Percentiles rank a stretch among this genome's conserved stretches.
These are phyloP conservation scores for Brachyopa scutellaris DNA, from an alignment of 2,888 invertebrate genomes.

Conservation along the genomic window DNA sequence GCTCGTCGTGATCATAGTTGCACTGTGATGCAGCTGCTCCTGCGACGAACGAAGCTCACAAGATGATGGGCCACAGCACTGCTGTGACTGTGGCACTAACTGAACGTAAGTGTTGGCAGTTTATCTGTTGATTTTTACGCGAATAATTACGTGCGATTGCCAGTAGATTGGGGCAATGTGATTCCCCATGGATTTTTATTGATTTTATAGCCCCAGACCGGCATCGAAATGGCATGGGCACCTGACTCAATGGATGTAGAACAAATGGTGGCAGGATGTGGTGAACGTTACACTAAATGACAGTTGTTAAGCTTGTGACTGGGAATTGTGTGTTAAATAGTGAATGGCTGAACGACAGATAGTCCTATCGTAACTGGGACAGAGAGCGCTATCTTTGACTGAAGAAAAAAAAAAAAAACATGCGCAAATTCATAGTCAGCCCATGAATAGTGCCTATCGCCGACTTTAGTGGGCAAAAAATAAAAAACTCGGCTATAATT, in stretches of 20 bases:
- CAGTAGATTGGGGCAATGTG: slow-evolving; percentile 6
- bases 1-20: slow-evolving; percentile 37
- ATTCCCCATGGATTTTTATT: slow-evolving; percentile 41
- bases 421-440: too few relatives aligned
- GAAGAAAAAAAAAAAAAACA: too few relatives aligned
- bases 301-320: neutral
- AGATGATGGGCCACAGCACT: neutral
- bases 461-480: too few relatives aligned
- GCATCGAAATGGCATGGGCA: slow-evolving; percentile 8
- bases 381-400: slow-evolving; percentile 19
- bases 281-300: slow-evolving; percentile 8
- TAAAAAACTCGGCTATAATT: too few relatives aligned
- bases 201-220: slow-evolving; percentile 18
- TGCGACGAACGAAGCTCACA: neutral
- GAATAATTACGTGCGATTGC: slow-evolving; percentile 43
- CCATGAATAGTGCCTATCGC: too few relatives aligned
- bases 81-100: slow-evolving; percentile 2
- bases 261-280: slow-evolving; percentile 22
- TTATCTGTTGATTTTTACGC: slow-evolving; percentile 44
- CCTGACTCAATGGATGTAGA: slow-evolving; percentile 33
- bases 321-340: neutral
- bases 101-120: slow-evolving; percentile 40
- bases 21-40: slow-evolving; percentile 6
- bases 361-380: neutral
- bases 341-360: neutral